Base-by-base conservation (phyloP, 2,113 vertebrate species). In the Otus sunia region DNA sequence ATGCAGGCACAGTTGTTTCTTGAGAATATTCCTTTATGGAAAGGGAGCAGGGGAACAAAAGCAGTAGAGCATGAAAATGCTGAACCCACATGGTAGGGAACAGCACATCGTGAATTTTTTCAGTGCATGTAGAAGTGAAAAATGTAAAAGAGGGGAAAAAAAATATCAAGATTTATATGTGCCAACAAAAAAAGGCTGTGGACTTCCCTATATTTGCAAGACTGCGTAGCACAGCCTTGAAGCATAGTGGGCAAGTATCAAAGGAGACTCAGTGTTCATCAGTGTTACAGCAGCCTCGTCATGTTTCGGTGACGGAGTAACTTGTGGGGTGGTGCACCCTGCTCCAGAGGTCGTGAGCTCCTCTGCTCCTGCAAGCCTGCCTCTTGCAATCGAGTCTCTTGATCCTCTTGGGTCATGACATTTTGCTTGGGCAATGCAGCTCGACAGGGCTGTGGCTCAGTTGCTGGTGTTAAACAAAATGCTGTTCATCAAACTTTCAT, bases 401-500 rank as follows among this genome's bases (percentile, higher is more conserved):
- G 37, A 84, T 94, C 79, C 86, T 94, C 75, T 41, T 62, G 79
- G 95, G 94, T 86, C 21, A 1, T 94, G 94, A 94, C 95, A 96
- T 96, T 96, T 94, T 92, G 84, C 84, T 94, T 92, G 84, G 89
- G 84, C 69, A 53, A 23, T 6, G 6, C 56, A 71, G 86, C 94
- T 89, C 10, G 0, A 75, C 76, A 25, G 77, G 77, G 58, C 71
- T 83, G 67, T 86, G 83, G 92, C 88, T 95, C 59, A 9, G 75
- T 77, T 66, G n/a, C 86, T 84, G 64, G 71, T 95, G 96, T 96
- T 92, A 74, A 93, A 95, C 95, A 96, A 96, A 97, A 95, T 78
- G 92, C 47, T 86, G 64, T 69, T 94, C 82, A 97, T 97, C 90
- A 94, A 94, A 94, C 86, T 96, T 97, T 85, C 50, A 96, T 96